phyloP scores from a whole-genome alignment of 2,797 vertebrate genomes.

The Rhinichthys osculus region DNA sequence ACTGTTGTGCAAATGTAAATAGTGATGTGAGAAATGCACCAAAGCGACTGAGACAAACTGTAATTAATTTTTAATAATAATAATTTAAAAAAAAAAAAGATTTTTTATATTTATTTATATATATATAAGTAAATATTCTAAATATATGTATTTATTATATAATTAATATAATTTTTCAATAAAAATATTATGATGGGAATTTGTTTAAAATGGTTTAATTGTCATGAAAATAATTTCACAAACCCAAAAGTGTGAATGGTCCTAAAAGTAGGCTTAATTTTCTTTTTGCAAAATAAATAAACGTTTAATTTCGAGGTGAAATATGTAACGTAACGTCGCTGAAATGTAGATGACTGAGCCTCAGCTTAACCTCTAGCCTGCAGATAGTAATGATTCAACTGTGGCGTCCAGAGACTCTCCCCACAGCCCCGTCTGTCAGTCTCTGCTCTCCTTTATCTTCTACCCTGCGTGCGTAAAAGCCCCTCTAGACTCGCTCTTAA shows the following conservation, averaged over 20 bases:
- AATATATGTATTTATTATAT: too few species aligned
- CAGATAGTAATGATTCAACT: conserved; percentile 9
- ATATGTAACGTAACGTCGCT: neutral
- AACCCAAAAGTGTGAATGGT: neutral
- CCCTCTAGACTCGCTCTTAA: conserved; percentile 62
- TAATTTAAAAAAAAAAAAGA: too few species aligned
- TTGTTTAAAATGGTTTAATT: neutral
- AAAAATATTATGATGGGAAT: neutral
- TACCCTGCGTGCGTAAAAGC: conserved; percentile 51
- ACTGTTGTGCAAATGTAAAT: too few species aligned
- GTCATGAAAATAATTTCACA: neutral
- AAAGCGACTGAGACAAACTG: too few species aligned
- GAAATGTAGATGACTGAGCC: conserved; percentile 13
- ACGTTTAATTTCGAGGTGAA: neutral
- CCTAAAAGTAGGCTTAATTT: neutral
- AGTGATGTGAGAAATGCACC: too few species aligned
- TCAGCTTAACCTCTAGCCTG: conserved; percentile 8
- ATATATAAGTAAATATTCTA: too few species aligned
- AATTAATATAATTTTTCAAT: too few species aligned
- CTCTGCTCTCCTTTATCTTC: conserved; percentile 52
- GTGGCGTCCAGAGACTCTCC: conserved; percentile 4
- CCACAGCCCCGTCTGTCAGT: conserved; percentile 31
- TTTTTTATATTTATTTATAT: too few species aligned
- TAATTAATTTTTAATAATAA: too few species aligned
- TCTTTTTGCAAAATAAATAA: neutral